Conservation (phyloP, 1,140 invertebrate genomes). For the Orussus abietinus region DNA sequence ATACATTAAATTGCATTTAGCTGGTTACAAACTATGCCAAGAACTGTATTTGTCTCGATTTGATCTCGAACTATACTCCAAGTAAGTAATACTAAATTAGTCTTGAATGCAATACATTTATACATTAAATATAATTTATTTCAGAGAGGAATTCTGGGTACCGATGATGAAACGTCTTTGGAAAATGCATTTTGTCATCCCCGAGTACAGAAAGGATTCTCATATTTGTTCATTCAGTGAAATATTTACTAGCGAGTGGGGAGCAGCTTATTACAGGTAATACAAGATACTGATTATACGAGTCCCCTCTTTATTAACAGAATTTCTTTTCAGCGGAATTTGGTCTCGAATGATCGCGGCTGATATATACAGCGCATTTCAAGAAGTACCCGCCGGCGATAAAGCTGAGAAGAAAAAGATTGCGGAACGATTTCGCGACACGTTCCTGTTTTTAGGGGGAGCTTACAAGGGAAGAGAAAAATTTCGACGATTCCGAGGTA, state of each 20-base stretch:
- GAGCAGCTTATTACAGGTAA: slow-evolving; percentile 67
- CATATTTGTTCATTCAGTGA: slow-evolving; percentile 76
- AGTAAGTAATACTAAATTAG: slow-evolving; percentile 44
- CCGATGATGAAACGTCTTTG: slow-evolving; percentile 72
- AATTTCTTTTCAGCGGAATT: slow-evolving; percentile 55
- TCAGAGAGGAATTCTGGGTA: slow-evolving; percentile 70
- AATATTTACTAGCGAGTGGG: slow-evolving; percentile 69
- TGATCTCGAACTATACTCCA: slow-evolving; percentile 81
- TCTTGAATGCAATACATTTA: slow-evolving; percentile 6
- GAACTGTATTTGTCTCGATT: slow-evolving; percentile 79
- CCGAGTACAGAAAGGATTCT: slow-evolving; percentile 70
- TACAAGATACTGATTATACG: slow-evolving; percentile 6
- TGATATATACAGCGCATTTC: slow-evolving; percentile 81
- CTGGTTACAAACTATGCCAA: slow-evolving; percentile 72
- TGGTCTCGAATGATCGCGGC: slow-evolving; percentile 88
- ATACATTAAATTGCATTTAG: slow-evolving; percentile 66
- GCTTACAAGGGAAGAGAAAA: slow-evolving; percentile 74
- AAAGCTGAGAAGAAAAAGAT: slow-evolving; percentile 54
- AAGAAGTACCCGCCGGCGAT: slow-evolving; percentile 58
- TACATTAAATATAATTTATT: slow-evolving; percentile 11
- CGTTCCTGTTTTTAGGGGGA: slow-evolving; percentile 81
- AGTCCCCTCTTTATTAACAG: slow-evolving; percentile 3
- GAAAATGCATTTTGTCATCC: slow-evolving; percentile 71
- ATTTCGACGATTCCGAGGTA: slow-evolving; percentile 84
- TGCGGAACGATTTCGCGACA: slow-evolving; percentile 74